Percentiles rank a stretch among this genome's conserved stretches.
phyloP scores from a whole-genome alignment of 2,113 vertebrate species.

The Xiphias gladius region DNA sequence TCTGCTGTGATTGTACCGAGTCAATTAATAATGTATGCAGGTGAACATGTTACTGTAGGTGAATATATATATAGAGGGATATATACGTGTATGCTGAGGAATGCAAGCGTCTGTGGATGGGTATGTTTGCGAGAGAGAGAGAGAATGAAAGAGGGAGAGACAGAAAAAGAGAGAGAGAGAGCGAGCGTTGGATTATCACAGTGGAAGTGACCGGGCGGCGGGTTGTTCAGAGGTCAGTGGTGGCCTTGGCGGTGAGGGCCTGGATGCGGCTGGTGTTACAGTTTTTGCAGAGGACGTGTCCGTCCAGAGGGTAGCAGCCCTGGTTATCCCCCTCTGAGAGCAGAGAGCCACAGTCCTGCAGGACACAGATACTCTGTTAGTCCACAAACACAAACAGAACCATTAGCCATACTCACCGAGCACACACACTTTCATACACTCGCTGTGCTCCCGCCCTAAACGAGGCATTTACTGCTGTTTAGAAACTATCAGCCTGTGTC shows the following conservation, averaged over 20 bases:
- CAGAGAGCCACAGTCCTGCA: conserved; percentile 93
- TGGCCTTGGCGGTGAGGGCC: conserved; percentile 96
- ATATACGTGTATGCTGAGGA: conserved; percentile 36
- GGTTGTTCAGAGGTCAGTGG: conserved; percentile 94
- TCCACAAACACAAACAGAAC: conserved; percentile 36
- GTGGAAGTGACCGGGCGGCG: conserved; percentile 48
- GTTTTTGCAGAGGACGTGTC: conserved; percentile 97
- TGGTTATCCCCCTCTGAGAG: conserved; percentile 98
- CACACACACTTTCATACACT: conserved; percentile 12
- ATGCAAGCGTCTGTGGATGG: conserved; percentile 51
- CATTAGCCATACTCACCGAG: conserved; percentile 34
- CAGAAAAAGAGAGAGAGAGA: conserved; percentile 1
- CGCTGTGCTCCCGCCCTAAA: conserved; percentile 3
- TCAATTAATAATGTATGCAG: conserved; percentile 29
- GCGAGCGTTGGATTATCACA: conserved; percentile 51
- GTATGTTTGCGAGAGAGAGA: conserved; percentile 38
- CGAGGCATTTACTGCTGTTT: conserved; percentile 27
- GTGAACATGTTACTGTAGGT: conserved; percentile 44
- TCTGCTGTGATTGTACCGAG: conserved; percentile 52
- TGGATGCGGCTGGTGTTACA: conserved; percentile 97
- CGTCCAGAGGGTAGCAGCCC: conserved; percentile 98
- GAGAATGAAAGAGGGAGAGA: background rate
- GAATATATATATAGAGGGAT: conserved; percentile 27
- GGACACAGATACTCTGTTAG: conserved; percentile 70
- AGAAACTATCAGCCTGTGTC: conserved; percentile 13